Evolutionary conservation across 1,140 invertebrate species (phyloP).

Genomic region (Euura saliciscinereae): DNA sequence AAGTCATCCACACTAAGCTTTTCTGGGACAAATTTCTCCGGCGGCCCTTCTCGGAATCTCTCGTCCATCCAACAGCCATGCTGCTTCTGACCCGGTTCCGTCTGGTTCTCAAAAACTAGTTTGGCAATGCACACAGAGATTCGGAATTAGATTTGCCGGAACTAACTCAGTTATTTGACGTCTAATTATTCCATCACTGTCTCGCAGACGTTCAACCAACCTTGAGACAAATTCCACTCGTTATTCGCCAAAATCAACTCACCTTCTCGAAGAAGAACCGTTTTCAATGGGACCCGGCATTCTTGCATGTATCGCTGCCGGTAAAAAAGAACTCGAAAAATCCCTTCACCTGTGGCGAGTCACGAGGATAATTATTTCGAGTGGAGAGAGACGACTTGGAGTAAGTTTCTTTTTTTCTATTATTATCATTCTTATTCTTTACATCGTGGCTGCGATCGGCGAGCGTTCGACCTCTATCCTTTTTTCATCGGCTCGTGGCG

Average conservation of each 20-base stretch:
- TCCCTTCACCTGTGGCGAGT: not conserved
- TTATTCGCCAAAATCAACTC: not conserved
- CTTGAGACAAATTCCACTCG: not conserved
- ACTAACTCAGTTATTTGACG: not conserved
- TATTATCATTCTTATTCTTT: too few species aligned
- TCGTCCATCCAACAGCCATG: not conserved
- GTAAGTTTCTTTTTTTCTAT: not conserved
- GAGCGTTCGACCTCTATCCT: too few species aligned
- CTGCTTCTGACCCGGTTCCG: not conserved
- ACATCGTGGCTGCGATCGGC: too few species aligned
- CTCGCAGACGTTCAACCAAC: not conserved
- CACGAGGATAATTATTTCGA: not conserved
- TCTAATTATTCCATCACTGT: not conserved
- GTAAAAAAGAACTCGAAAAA: not conserved
- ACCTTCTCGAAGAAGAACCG: not conserved
- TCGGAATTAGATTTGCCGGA: not conserved
- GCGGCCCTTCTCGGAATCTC: conserved; percentile 3
- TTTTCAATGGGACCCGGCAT: not conserved
- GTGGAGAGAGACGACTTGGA: not conserved
- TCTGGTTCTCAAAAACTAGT: conserved; percentile 1
- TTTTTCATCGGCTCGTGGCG: too few species aligned
- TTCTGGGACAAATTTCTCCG: conserved; percentile 5
- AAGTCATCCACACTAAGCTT: not conserved
- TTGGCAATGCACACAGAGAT: not conserved
- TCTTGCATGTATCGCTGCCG: not conserved